Evolutionary conservation across 2,888 invertebrate species (phyloP).

Genomic region (Cynaeus angustus): DNA sequence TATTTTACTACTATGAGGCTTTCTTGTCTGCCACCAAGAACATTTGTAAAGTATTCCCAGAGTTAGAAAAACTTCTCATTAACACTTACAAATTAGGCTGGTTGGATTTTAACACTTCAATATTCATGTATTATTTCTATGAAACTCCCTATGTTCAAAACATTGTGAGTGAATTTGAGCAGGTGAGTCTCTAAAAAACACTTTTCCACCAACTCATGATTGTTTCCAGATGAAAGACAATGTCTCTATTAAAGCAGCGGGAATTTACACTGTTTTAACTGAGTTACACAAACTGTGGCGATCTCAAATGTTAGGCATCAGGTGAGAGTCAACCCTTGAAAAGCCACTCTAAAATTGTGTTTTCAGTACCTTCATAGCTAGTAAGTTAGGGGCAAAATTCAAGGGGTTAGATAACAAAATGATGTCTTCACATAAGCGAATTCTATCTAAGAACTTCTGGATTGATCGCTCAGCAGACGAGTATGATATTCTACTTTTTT

Average conservation of each 20-base stretch:
- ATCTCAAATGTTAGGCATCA: slow-evolving; percentile 50
- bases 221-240: slow-evolving; percentile 46
- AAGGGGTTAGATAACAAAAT: slow-evolving; percentile 58
- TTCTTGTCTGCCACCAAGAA: slow-evolving; percentile 77
- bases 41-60: slow-evolving; percentile 75
- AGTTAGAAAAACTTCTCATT: slow-evolving; percentile 76
- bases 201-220: neutral
- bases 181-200: slow-evolving; percentile 55
- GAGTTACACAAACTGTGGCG: slow-evolving; percentile 46
- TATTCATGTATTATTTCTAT: slow-evolving; percentile 73
- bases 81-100: slow-evolving; percentile 79
- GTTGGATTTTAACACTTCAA: slow-evolving; percentile 80
- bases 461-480: slow-evolving; percentile 63
- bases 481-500: slow-evolving; percentile 56
- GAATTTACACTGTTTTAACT: slow-evolving; percentile 49
- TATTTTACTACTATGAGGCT: slow-evolving; percentile 78
- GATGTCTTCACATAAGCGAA: slow-evolving; percentile 62
- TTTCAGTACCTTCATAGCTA: slow-evolving; percentile 55
- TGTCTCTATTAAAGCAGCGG: slow-evolving; percentile 49
- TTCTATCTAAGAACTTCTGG: slow-evolving; percentile 67
- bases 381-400: slow-evolving; percentile 48
- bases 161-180: slow-evolving; percentile 61
- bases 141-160: slow-evolving; percentile 64
- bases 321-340: slow-evolving; percentile 23
- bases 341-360: slow-evolving; percentile 3